Evolutionary conservation across 2,888 invertebrate species (phyloP).

Genomic region (Leptopterna dolabrata): DNA sequence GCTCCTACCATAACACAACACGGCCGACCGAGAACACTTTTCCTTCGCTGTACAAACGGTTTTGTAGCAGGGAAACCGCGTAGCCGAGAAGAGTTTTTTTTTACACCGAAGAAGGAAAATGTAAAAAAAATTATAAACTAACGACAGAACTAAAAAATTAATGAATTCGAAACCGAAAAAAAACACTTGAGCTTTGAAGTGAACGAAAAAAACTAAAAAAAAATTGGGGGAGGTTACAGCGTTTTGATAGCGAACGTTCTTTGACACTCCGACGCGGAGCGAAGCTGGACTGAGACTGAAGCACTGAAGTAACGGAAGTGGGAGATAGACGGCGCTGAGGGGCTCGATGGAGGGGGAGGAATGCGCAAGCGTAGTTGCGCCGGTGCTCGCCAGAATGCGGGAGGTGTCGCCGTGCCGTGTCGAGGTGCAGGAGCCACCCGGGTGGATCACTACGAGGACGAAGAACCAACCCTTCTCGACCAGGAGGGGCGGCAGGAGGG

Average conservation of each 20-base stretch:
- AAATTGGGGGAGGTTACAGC: conserved; percentile 48
- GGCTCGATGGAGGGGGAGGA: not conserved
- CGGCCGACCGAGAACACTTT: not conserved
- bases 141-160: not conserved
- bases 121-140: not conserved
- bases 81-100: not conserved
- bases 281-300: conserved; percentile 56
- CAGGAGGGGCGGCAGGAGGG: not conserved
- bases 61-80: not conserved
- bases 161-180: not conserved
- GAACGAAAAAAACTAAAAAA: conserved; percentile 41
- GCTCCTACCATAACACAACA: conserved; percentile 43
- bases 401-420: not conserved
- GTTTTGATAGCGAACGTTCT: conserved; percentile 14
- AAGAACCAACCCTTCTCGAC: no score
- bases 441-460: conserved; percentile 26
- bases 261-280: not conserved
- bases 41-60: not conserved
- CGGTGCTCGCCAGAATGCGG: not conserved
- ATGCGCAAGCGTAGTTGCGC: conserved; percentile 38
- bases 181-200: not conserved
- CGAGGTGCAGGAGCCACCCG: not conserved
- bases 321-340: not conserved
- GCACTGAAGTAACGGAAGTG: no score
- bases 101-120: no score